These are phyloP conservation scores for Lamprotornis superbus DNA, from an alignment of 2,113 vertebrate species.

Conservation along the genomic window DNA sequence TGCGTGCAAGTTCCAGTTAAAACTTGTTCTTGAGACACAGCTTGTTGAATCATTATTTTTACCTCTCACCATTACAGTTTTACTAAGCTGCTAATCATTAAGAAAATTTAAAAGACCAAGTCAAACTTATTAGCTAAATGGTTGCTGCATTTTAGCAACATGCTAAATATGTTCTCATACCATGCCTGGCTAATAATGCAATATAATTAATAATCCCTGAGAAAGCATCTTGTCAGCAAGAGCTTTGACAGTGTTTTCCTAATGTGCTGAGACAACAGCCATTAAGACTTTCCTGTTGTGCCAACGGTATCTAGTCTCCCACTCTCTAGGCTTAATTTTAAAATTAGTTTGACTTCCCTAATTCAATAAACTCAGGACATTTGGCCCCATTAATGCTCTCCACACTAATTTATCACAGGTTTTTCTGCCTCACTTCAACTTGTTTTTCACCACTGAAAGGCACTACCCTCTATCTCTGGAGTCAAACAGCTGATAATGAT, in stretches of 20 bases:
- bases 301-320: background rate
- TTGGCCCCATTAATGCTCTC: slow-evolving; percentile 51
- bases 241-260: slow-evolving; percentile 64
- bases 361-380: slow-evolving; percentile 50
- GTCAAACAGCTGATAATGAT: background rate
- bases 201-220: slow-evolving; percentile 73
- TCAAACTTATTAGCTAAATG: slow-evolving; percentile 68
- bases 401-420: slow-evolving; percentile 45
- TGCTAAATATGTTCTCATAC: slow-evolving; percentile 9
- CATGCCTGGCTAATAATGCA: slow-evolving; percentile 63
- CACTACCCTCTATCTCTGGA: background rate
- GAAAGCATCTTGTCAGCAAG: slow-evolving; percentile 76
- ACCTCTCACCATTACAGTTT: slow-evolving; percentile 65
- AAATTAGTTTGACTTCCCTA: slow-evolving; percentile 64
- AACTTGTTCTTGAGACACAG: slow-evolving; percentile 41
- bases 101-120: slow-evolving; percentile 51
- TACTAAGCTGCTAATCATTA: slow-evolving; percentile 78
- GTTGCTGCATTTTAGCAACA: slow-evolving; percentile 57
- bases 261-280: slow-evolving; percentile 46
- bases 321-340: slow-evolving; percentile 45
- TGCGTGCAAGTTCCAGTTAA: slow-evolving; percentile 23
- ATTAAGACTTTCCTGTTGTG: slow-evolving; percentile 55
- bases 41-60: slow-evolving; percentile 46
- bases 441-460: slow-evolving; percentile 32
- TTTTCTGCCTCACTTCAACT: slow-evolving; percentile 59